Conservation (phyloP, 2,888 invertebrate species). For the Agrochola macilenta region DNA sequence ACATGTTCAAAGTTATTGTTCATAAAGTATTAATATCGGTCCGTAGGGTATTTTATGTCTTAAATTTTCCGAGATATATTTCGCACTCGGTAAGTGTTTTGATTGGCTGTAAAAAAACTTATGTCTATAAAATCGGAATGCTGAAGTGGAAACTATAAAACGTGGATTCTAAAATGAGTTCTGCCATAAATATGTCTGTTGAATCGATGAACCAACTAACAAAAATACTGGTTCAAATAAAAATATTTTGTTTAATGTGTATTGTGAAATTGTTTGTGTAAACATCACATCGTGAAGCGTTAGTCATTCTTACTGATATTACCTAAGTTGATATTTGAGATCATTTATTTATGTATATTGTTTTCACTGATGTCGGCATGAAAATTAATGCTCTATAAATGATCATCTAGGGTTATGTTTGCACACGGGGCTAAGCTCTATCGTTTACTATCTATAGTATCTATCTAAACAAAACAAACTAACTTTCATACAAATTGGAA, state of each 20-base stretch:
- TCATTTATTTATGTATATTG: too few species aligned
- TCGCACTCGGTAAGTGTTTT: slow-evolving; percentile 51
- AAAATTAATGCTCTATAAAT: too few species aligned
- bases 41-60: slow-evolving; percentile 42
- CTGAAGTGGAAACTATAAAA: slow-evolving; percentile 58
- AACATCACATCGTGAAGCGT: not conserved
- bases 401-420: too few species aligned
- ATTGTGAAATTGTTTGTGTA: slow-evolving; percentile 29
- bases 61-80: slow-evolving; percentile 46
- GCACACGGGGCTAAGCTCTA: too few species aligned
- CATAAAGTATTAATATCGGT: slow-evolving; percentile 51
- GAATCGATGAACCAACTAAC: slow-evolving; percentile 14
- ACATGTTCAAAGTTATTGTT: slow-evolving; percentile 48
- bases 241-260: slow-evolving; percentile 6
- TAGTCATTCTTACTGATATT: not conserved
- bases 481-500: not conserved
- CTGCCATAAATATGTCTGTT: slow-evolving; percentile 47
- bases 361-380: too few species aligned
- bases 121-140: slow-evolving; percentile 56
- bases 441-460: too few species aligned
- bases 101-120: slow-evolving; percentile 59
- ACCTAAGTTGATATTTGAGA: too few species aligned
- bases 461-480: too few species aligned
- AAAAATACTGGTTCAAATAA: slow-evolving; percentile 19
- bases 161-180: slow-evolving; percentile 47